Evolutionary conservation across 2,888 invertebrate genomes (phyloP), one percentile per base, ranked within the genome.

Genomic region (Pyralis farinalis): DNA sequence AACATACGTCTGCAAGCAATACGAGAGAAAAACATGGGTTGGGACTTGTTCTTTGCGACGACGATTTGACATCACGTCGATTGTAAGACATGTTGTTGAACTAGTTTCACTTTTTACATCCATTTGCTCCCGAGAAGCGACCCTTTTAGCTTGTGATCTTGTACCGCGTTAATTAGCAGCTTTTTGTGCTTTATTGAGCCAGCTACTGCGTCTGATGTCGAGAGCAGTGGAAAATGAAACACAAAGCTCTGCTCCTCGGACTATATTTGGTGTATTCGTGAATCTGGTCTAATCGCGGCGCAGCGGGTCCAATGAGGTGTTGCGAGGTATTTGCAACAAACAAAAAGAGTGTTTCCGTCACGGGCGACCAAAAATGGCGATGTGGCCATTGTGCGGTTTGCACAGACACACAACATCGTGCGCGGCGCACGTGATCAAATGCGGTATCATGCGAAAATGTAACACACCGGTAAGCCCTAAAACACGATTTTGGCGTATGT

Each of bases 1-100:
- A 98, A 98, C 96, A 98, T 98, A 91, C 97, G 96, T 92, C 97
- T 97, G 94, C 90, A 92, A 92, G 91, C 91, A 90, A 89, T 76
- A 82, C 72, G 84, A 86, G 81, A 87, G 86, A 88, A 87, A 86
- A 83, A 85, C 83, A 84, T 85, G 80, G 82, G 69, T 85, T 74
- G 79, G 77, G 82, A 75, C 80, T 79, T 60, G 84, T 81, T 81
- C 79, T 80, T 73, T 69, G 82, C 79, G 75, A 82, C 83, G 81
- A 79, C 81, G 80, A 81, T 82, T 82, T 80, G 85, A 87, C 81
- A 82, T 82, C 79, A 69, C 75, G 80, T 83, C 82, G 83, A 85
- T 84, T 85, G 84, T 79, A 72, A 81, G 85, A 84, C 83, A 75
- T 73, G 77, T 70, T 70, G 78, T 58, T 74, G 70, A 54, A 79